Conservation (phyloP, 2,113 vertebrate genomes). For the Apistogramma diplotaenia region DNA sequence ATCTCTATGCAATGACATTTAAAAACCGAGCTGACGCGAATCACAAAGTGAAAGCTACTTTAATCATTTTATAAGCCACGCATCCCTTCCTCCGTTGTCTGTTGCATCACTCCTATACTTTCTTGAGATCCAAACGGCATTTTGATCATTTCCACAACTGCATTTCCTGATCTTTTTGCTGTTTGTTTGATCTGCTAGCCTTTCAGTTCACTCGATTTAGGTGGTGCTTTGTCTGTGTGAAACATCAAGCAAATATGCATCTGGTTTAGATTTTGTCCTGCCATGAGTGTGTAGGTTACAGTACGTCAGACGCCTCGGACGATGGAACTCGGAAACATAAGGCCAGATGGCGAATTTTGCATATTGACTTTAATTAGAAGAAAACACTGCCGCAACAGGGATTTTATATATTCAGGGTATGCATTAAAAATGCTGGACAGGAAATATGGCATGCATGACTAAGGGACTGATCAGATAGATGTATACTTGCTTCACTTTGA, state of each 20-base stretch:
- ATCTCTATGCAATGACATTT: slow-evolving; percentile 25
- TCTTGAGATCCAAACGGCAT: neutral
- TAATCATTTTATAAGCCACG: neutral
- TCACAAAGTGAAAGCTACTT: slow-evolving; percentile 14
- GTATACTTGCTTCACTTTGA: neutral
- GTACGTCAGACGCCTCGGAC: slow-evolving; percentile 29
- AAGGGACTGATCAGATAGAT: neutral
- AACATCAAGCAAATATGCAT: slow-evolving; percentile 47
- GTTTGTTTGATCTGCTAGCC: neutral
- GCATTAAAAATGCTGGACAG: slow-evolving; percentile 25
- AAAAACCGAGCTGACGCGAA: slow-evolving; percentile 19
- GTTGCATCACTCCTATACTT: neutral
- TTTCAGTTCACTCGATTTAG: slow-evolving; percentile 28
- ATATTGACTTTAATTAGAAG: slow-evolving; percentile 62
- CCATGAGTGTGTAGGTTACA: slow-evolving; percentile 36
- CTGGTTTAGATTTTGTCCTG: slow-evolving; percentile 52
- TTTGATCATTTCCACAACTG: neutral
- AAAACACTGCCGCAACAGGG: slow-evolving; percentile 13
- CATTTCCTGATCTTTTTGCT: slow-evolving; percentile 4
- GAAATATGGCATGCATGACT: slow-evolving; percentile 7
- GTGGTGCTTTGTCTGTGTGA: slow-evolving; percentile 23
- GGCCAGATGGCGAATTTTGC: slow-evolving; percentile 56
- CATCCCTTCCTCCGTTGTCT: neutral
- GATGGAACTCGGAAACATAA: slow-evolving; percentile 35
- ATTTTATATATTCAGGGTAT: slow-evolving; percentile 33